Percentiles rank a stretch among this genome's conserved stretches.
Conservation (phyloP, 2,113 vertebrate species). For the Petromus typicus region DNA sequence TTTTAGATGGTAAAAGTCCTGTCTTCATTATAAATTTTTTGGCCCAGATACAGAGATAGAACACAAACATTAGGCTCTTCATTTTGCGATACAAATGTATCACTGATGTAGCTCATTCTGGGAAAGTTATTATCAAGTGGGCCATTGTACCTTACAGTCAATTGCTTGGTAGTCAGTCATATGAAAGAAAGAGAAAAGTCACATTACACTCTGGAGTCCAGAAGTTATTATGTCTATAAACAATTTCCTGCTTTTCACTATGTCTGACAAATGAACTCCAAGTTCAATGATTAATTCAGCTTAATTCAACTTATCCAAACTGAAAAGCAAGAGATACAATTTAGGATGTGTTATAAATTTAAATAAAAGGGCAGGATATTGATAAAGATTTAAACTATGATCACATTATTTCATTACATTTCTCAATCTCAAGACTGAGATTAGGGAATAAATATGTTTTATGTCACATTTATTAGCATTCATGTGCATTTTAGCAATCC, state of each 20-base stretch:
- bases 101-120: neutral
- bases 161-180: neutral
- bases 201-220: neutral
- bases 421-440: neutral
- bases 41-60: neutral
- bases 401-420: neutral
- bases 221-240: neutral
- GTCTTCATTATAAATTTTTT: neutral
- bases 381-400: neutral
- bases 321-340: neutral
- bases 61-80: neutral
- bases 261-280: slow-evolving; percentile 6
- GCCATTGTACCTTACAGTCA: neutral
- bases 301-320: neutral
- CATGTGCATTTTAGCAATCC: neutral
- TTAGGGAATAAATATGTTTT: neutral
- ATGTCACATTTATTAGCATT: neutral
- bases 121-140: neutral
- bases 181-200: neutral
- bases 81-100: neutral
- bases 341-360: neutral
- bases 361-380: neutral
- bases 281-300: slow-evolving; percentile 17
- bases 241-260: neutral
- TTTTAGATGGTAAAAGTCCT: neutral